Percentiles rank a stretch among this genome's conserved stretches.
Evolutionary conservation across 1,140 invertebrate genomes (phyloP).

Genomic region (Ostrea denselamellosa): DNA sequence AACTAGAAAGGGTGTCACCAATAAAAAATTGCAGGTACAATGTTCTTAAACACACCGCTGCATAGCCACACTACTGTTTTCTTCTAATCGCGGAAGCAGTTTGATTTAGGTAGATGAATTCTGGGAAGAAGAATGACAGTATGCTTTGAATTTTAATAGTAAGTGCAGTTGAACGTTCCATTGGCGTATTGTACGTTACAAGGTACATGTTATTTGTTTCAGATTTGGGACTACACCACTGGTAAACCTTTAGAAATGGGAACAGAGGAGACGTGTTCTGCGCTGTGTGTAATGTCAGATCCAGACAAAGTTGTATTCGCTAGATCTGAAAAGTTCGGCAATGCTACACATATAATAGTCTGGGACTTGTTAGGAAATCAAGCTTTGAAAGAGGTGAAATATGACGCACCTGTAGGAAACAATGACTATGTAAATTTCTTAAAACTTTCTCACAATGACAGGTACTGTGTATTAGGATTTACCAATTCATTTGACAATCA

Average conservation of each 20-base stretch:
- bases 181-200: too few relatives aligned
- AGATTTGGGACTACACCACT: constrained; percentile 79
- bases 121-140: too few relatives aligned
- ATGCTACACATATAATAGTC: constrained; percentile 74
- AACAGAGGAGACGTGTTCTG: constrained; percentile 75
- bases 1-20: constrained; percentile 72
- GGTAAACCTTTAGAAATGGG: constrained; percentile 76
- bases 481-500: constrained; percentile 76
- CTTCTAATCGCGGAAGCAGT: too few relatives aligned
- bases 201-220: constrained; percentile 30
- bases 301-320: constrained; percentile 75
- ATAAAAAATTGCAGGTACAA: constrained; percentile 76
- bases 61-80: too few relatives aligned
- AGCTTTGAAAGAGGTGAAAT: constrained; percentile 74
- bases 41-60: background rate
- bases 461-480: constrained; percentile 77
- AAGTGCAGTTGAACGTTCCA: too few relatives aligned
- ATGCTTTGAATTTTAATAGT: too few relatives aligned
- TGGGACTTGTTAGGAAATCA: constrained; percentile 78
- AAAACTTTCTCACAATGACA: constrained; percentile 74
- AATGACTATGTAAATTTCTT: constrained; percentile 76
- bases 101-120: too few relatives aligned
- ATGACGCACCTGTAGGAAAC: constrained; percentile 75
- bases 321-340: constrained; percentile 77
- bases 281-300: constrained; percentile 75